Evolutionary conservation across 2,113 vertebrate genomes (phyloP).

Genomic region (Lamprotornis superbus): DNA sequence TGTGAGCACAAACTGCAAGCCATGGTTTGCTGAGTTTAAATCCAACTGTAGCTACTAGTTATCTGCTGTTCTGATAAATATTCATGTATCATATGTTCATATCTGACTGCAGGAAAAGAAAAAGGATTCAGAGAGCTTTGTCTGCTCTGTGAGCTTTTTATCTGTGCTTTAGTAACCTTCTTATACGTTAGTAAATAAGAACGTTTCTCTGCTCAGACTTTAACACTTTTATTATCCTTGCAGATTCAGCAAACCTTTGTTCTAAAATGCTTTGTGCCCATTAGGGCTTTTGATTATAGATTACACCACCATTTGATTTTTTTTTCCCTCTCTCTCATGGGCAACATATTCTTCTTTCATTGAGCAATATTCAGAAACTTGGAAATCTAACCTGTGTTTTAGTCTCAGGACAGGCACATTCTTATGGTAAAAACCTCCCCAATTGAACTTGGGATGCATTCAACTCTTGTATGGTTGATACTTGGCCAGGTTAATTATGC

Average conservation of each 20-base stretch:
- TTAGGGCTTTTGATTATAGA: slow-evolving; percentile 76
- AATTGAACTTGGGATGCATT: slow-evolving; percentile 71
- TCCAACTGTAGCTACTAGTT: slow-evolving; percentile 46
- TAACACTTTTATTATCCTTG: slow-evolving; percentile 60
- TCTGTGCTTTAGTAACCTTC: slow-evolving; percentile 40
- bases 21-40: slow-evolving; percentile 60
- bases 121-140: slow-evolving; percentile 49
- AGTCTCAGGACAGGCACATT: slow-evolving; percentile 78
- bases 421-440: slow-evolving; percentile 77
- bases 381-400: slow-evolving; percentile 82
- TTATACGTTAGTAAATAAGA: slow-evolving; percentile 30
- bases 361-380: slow-evolving; percentile 79
- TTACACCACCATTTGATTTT: slow-evolving; percentile 71
- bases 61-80: slow-evolving; percentile 63
- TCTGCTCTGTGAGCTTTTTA: slow-evolving; percentile 57
- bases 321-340: slow-evolving; percentile 57
- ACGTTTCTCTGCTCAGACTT: neutral
- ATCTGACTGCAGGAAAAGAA: slow-evolving; percentile 52
- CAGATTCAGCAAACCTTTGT: slow-evolving; percentile 76
- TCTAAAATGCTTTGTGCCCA: slow-evolving; percentile 70
- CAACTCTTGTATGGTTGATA: slow-evolving; percentile 75
- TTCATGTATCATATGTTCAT: slow-evolving; percentile 62
- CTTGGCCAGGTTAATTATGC: slow-evolving; percentile 76
- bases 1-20: slow-evolving; percentile 36
- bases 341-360: slow-evolving; percentile 74